These are phyloP conservation scores for Priocnemis perturbator DNA, from an alignment of 2,888 invertebrate genomes.

Conservation along the genomic window DNA sequence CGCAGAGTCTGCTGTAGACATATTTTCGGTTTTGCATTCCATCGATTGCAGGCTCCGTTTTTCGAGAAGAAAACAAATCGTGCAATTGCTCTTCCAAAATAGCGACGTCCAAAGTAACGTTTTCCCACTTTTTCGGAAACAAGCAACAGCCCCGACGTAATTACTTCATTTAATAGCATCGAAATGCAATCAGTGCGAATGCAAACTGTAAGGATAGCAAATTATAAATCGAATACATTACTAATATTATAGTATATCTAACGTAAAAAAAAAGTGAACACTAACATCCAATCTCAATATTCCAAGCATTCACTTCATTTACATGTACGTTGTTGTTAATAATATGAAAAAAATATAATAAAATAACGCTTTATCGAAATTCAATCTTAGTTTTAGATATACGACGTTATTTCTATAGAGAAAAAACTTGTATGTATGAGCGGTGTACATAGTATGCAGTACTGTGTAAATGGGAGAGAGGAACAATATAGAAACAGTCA, in stretches of 20 bases:
- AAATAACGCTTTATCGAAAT: conserved; percentile 72
- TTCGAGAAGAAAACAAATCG: too few relatives aligned
- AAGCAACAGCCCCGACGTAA: conserved; percentile 39
- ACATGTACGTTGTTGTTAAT: conserved; percentile 72
- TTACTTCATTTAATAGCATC: conserved; percentile 47
- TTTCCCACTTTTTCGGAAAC: conserved; percentile 23
- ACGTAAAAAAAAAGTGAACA: conserved; percentile 58
- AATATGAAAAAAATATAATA: conserved; percentile 64
- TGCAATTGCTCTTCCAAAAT: too few relatives aligned
- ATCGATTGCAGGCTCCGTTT: conserved; percentile 37
- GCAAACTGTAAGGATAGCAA: conserved; percentile 65
- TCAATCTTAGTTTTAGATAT: conserved; percentile 68
- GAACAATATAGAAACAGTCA: conserved; percentile 47
- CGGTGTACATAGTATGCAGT: conserved; percentile 65
- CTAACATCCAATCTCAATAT: conserved; percentile 71
- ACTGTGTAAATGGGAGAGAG: conserved; percentile 38
- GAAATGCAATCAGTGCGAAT: conserved; percentile 53
- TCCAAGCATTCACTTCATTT: conserved; percentile 72
- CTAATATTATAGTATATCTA: conserved; percentile 68
- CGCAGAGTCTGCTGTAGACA: conserved; percentile 34
- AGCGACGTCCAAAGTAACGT: too few relatives aligned
- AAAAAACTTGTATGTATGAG: conserved; percentile 63
- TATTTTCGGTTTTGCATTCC: conserved; percentile 51
- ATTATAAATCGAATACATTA: conserved; percentile 69
- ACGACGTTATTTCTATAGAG: conserved; percentile 66